Evolutionary conservation across 2,113 vertebrate genomes (phyloP).

Genomic region (Caracal caracal): DNA sequence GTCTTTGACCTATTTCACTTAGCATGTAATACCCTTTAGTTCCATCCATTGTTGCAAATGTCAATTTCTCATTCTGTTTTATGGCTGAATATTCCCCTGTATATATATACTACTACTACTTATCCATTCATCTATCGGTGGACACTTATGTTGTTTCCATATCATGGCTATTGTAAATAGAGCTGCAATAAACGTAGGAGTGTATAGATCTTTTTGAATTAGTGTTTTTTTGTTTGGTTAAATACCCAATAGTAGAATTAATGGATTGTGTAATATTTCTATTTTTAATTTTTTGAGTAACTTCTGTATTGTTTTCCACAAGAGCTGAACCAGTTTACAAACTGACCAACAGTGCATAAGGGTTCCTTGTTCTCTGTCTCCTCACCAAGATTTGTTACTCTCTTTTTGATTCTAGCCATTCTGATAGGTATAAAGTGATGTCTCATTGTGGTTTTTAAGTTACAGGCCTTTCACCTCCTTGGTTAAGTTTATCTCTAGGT

Average conservation of each 20-base stretch:
- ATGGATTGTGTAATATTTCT: too few species aligned
- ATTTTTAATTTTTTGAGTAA: background rate
- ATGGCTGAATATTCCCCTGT: background rate
- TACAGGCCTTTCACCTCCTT: background rate
- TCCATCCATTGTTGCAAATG: background rate
- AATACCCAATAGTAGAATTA: too few species aligned
- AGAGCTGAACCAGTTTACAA: background rate
- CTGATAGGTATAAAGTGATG: background rate
- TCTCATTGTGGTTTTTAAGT: background rate
- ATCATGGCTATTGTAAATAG: background rate
- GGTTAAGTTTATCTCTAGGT: background rate
- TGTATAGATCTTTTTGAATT: too few species aligned
- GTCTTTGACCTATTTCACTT: too few species aligned
- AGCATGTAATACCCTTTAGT: too few species aligned
- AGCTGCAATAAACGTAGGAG: background rate
- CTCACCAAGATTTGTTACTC: too few species aligned
- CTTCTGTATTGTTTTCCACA: background rate
- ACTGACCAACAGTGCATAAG: background rate
- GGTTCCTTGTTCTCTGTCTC: too few species aligned
- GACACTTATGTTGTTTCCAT: background rate
- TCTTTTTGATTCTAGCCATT: background rate
- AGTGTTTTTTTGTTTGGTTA: too few species aligned
- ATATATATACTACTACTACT: background rate
- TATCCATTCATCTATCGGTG: background rate
- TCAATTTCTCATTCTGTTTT: background rate